Percentiles rank a stretch among this genome's conserved stretches.
Evolutionary conservation across 2,888 invertebrate species (phyloP).

Genomic region (Anagyrus pseudococci): DNA sequence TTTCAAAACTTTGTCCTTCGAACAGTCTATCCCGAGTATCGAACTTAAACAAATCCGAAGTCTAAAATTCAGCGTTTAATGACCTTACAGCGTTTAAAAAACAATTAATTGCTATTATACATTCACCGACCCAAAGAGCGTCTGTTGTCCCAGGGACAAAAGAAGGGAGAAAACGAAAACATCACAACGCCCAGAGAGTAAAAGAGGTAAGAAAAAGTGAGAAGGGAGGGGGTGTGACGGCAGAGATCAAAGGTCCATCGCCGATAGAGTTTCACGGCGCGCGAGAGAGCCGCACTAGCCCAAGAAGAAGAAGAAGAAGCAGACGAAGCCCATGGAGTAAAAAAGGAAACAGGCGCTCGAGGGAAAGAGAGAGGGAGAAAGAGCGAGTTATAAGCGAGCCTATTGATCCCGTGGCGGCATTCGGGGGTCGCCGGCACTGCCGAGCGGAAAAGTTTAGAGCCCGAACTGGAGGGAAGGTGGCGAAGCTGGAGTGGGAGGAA

Average conservation of each 20-base stretch:
- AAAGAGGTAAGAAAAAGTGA: too few relatives aligned
- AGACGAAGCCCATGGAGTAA: too few relatives aligned
- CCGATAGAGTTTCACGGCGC: neutral
- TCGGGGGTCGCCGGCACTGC: neutral
- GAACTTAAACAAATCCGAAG: too few relatives aligned
- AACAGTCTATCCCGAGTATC: too few relatives aligned
- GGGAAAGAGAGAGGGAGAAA: neutral
- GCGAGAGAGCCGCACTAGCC: neutral
- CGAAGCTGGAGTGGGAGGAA: neutral
- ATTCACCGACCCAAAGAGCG: too few relatives aligned
- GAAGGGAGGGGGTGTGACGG: neutral
- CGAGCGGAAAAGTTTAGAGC: constrained; percentile 20
- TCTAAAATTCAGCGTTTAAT: too few relatives aligned
- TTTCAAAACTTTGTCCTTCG: too few relatives aligned
- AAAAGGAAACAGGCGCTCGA: neutral
- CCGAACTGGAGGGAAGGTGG: neutral
- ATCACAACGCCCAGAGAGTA: too few relatives aligned
- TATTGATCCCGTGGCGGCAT: constrained; percentile 17
- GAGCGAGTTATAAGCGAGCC: constrained; percentile 16
- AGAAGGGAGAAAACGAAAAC: too few relatives aligned
- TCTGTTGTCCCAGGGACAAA: too few relatives aligned
- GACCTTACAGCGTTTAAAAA: too few relatives aligned
- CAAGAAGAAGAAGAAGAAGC: neutral
- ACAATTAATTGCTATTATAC: too few relatives aligned
- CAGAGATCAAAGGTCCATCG: neutral